Percentiles rank a stretch among this genome's conserved stretches.
phyloP scores from a whole-genome alignment of 2,888 invertebrate species.

The Zelleria hepariella region DNA sequence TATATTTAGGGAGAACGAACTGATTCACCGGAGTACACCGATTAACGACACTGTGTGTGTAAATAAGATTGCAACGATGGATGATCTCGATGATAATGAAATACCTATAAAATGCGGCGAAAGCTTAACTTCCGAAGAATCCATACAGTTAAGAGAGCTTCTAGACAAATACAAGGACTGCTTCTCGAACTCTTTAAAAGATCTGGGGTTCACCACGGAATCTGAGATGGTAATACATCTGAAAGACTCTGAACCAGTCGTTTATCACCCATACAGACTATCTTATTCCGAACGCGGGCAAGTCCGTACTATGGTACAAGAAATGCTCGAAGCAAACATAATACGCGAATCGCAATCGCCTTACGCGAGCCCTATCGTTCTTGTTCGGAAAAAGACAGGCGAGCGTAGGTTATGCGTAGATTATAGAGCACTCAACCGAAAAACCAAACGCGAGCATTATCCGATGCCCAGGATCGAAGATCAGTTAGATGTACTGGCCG shows the following conservation, averaged over 20 bases:
- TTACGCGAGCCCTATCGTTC: slow-evolving; percentile 2
- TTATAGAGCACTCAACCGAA: slow-evolving; percentile 14
- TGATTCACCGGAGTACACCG: not conserved
- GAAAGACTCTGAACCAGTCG: slow-evolving; percentile 5
- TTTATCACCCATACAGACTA: slow-evolving; percentile 9
- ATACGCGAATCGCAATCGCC: not conserved
- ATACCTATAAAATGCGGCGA: not conserved
- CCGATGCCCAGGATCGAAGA: slow-evolving; percentile 1
- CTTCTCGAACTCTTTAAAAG: not conserved
- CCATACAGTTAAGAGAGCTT: not conserved
- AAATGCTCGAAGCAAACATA: not conserved
- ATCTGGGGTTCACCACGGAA: slow-evolving; percentile 5
- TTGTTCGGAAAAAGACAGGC: slow-evolving; percentile 4
- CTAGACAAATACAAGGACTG: not conserved
- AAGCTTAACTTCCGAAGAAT: not conserved
- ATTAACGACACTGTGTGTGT: too few species aligned
- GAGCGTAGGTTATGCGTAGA: slow-evolving; percentile 10
- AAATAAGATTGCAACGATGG: not conserved
- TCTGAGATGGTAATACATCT: slow-evolving; percentile 7
- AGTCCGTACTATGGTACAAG: not conserved
- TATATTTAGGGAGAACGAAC: not conserved
- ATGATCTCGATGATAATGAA: not conserved
- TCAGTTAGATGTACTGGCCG: not conserved
- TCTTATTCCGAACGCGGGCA: not conserved
- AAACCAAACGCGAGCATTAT: slow-evolving; percentile 8